These are phyloP conservation scores for Lithophane leautieri DNA, from an alignment of 2,888 invertebrate genomes.

Conservation along the genomic window DNA sequence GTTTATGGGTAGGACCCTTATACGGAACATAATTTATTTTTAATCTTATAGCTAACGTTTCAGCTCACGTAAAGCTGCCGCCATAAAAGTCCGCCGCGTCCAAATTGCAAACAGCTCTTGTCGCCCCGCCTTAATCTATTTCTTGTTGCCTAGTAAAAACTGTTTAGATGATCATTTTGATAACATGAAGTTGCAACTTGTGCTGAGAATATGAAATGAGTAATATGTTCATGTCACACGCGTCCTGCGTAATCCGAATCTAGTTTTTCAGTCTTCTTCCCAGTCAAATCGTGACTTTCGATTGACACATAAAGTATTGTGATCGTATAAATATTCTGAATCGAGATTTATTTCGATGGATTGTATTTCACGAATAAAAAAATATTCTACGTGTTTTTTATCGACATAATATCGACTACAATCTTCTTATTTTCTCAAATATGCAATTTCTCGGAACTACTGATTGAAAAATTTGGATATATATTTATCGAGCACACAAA, in stretches of 20 bases:
- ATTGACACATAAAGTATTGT: slow-evolving; percentile 36
- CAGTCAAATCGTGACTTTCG: slow-evolving; percentile 46
- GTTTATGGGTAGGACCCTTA: slow-evolving; percentile 79
- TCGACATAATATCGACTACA: slow-evolving; percentile 5
- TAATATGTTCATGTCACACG: slow-evolving; percentile 24
- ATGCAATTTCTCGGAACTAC: neutral
- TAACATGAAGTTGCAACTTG: slow-evolving; percentile 40
- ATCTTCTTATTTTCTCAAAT: neutral
- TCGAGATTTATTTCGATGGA: slow-evolving; percentile 24
- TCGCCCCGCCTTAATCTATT: slow-evolving; percentile 74
- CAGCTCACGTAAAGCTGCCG: slow-evolving; percentile 87
- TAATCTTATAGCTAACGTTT: slow-evolving; percentile 88
- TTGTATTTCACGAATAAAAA: slow-evolving; percentile 1
- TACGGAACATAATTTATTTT: slow-evolving; percentile 87
- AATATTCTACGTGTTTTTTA: slow-evolving; percentile 8
- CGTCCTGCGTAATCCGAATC: slow-evolving; percentile 2
- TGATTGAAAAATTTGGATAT: neutral
- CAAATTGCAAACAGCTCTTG: slow-evolving; percentile 86
- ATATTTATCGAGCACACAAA: neutral
- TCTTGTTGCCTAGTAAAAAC: slow-evolving; percentile 64
- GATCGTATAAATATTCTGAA: slow-evolving; percentile 33
- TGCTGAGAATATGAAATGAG: slow-evolving; percentile 46
- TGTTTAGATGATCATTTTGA: slow-evolving; percentile 54
- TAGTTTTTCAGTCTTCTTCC: slow-evolving; percentile 31
- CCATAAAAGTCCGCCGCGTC: slow-evolving; percentile 87